A percentile compares a stretch with the other conserved stretches of the same genome.
Evolutionary conservation across 2,797 vertebrate genomes (phyloP).

Genomic region (Heterohyrax brucei): DNA sequence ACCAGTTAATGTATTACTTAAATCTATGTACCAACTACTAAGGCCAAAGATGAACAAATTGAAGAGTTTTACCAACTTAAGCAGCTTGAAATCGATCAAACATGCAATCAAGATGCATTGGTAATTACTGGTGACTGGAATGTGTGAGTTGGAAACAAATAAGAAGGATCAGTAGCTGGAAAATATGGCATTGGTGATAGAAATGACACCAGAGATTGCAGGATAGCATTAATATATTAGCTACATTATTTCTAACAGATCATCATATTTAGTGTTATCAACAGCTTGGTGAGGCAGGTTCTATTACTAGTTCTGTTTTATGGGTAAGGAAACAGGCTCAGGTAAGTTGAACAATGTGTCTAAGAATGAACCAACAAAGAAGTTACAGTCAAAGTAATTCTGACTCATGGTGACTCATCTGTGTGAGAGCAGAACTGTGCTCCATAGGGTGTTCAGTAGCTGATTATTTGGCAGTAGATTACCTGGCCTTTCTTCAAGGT

Average conservation of each 20-base stretch:
- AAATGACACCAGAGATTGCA: too few species aligned
- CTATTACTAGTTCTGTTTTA: slow-evolving; percentile 6
- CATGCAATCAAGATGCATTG: too few species aligned
- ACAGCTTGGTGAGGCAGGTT: neutral
- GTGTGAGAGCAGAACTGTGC: neutral
- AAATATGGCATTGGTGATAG: too few species aligned
- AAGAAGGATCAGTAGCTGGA: too few species aligned
- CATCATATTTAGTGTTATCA: neutral
- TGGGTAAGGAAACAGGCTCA: neutral
- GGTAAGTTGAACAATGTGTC: neutral
- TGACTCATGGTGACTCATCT: neutral
- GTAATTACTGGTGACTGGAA: too few species aligned
- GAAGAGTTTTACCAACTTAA: too few species aligned
- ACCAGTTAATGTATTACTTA: too few species aligned
- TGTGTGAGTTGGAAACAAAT: too few species aligned
- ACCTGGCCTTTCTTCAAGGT: neutral
- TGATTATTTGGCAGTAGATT: neutral
- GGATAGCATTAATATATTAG: neutral
- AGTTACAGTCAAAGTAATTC: neutral
- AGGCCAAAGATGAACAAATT: too few species aligned
- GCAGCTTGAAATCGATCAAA: too few species aligned
- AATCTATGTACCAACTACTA: too few species aligned
- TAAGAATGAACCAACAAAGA: neutral
- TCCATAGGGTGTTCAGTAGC: neutral
- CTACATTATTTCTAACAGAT: neutral